Evolutionary conservation across 2,797 vertebrate species (phyloP), one percentile per base, ranked within the genome.

Genomic region (Hypotaenidia philippensis): DNA sequence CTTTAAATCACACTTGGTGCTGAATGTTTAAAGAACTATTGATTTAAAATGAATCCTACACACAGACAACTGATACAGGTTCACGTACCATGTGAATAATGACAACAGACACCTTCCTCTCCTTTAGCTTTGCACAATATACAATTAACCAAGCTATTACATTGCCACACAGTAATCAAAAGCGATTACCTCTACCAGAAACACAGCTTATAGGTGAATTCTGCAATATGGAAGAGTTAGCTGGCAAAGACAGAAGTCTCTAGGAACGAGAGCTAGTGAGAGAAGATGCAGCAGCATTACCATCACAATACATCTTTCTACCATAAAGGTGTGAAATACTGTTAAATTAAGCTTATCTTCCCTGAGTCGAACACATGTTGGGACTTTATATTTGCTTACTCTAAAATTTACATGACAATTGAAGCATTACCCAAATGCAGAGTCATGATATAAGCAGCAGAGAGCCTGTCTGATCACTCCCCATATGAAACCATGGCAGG

Each of bases 1-100:
- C 80, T 92, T 94, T 81, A 96, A 94, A 94, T 94, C 94, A 96
- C 57, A 80, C 68, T 89, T 95, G 83, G 64, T 87, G 77, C 76
- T 72, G 38, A 69, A 69, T 16, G 3, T 79, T 92, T 74, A 70
- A 93, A 94, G 79, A 96, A 70, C 60, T 76, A 89, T 85, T 1
- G 10, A 93, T 94, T 81, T 38, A 36, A 93, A 94, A 88, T 55
- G 71, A 89, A 91, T 80, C 70, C 45, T 29, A 44, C 32, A 41
- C 49, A 59, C 31, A 40, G 76, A 40, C 60, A 87, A 68, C 53
- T 25, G 59, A 79, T 34, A 38, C 9, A 47, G 57, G 44, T 50
- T 81, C 92, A 52, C 1, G 2, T 36, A 45, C 36, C 32, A 2
- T 0, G 1, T 65, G 60, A 80, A 45, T 56, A 74, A 86, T 3